These are phyloP conservation scores for Drosophila neonasuta DNA, from an alignment of 2,888 invertebrate genomes.

Conservation along the genomic window DNA sequence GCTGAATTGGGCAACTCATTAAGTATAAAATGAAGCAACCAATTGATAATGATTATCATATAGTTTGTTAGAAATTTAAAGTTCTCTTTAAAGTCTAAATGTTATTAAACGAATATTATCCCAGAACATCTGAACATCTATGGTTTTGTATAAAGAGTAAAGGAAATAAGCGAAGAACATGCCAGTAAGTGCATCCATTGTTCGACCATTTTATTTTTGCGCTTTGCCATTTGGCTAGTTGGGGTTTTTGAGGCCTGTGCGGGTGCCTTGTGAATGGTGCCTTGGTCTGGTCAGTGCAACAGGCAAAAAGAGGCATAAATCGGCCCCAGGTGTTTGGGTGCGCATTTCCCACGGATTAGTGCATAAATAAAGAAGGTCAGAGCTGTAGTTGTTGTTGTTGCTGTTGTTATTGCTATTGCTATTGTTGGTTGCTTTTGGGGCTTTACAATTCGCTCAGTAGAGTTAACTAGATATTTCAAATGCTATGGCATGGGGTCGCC, in stretches of 20 bases:
- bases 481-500: conserved; percentile 43
- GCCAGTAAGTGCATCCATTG: conserved; percentile 15
- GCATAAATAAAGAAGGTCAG: conserved; percentile 77
- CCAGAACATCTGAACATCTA: too few relatives aligned
- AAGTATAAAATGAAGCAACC: too few relatives aligned
- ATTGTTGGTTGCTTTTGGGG: conserved; percentile 27
- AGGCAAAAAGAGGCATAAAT: conserved; percentile 59
- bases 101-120: too few relatives aligned
- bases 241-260: conserved; percentile 45
- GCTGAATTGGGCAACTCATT: too few relatives aligned
- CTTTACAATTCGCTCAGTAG: conserved; percentile 9
- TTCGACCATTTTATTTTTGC: background rate
- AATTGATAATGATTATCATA: too few relatives aligned
- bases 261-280: conserved; percentile 45
- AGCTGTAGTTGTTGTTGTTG: conserved; percentile 25
- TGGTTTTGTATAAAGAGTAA: too few relatives aligned
- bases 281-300: conserved; percentile 20
- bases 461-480: conserved; percentile 71
- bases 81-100: too few relatives aligned
- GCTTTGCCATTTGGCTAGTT: conserved; percentile 25
- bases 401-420: background rate
- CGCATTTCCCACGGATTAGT: conserved; percentile 74
- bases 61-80: too few relatives aligned
- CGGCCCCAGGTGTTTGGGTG: conserved; percentile 72
- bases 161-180: too few relatives aligned